phyloP scores from a whole-genome alignment of 2,888 invertebrate species.

The Endotricha flammealis region DNA sequence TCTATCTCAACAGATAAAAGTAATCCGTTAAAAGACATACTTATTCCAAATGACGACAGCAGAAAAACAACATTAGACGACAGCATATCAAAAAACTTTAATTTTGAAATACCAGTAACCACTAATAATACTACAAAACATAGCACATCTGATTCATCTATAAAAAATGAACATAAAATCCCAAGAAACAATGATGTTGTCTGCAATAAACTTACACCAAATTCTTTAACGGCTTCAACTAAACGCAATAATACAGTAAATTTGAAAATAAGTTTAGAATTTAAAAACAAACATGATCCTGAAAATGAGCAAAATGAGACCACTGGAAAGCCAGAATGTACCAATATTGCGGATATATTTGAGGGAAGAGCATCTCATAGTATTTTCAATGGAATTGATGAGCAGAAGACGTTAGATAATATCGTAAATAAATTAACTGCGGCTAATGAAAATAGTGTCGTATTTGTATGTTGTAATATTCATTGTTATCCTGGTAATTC shows the following conservation, averaged over 20 bases:
- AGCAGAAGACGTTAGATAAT: too few relatives aligned
- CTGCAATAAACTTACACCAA: constrained; percentile 6
- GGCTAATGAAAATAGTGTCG: too few relatives aligned
- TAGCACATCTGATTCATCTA: not conserved
- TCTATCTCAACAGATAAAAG: too few relatives aligned
- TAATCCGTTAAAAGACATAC: not conserved
- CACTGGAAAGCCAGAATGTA: not conserved
- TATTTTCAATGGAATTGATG: not conserved
- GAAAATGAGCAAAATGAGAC: not conserved
- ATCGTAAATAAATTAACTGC: too few relatives aligned
- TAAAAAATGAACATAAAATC: not conserved
- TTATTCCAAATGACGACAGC: not conserved
- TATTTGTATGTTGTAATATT: too few relatives aligned
- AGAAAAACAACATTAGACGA: too few relatives aligned
- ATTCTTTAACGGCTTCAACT: constrained; percentile 26
- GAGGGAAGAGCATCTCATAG: not conserved
- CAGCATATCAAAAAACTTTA: too few relatives aligned
- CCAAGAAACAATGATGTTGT: not conserved
- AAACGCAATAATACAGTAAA: constrained; percentile 39
- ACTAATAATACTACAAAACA: not conserved
- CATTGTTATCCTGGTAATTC: too few relatives aligned
- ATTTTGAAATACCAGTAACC: not conserved
- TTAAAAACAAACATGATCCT: constrained; percentile 27
- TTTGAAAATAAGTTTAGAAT: constrained; percentile 45
- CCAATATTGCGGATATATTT: not conserved